Base-by-base conservation (phyloP, 2,113 vertebrate genomes). In the Arenaria interpres region DNA sequence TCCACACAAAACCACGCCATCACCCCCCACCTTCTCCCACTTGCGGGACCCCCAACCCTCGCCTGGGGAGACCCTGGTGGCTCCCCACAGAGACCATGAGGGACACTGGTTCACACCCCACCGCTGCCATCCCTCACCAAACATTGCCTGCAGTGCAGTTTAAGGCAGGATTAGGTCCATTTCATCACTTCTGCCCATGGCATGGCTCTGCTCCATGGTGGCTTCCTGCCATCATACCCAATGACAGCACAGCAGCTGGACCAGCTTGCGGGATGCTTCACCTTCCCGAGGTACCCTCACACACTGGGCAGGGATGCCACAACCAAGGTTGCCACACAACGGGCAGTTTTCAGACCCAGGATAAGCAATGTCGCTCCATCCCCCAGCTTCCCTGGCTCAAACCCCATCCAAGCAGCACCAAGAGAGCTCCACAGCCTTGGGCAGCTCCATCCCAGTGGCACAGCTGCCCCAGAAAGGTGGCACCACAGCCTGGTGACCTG, bases 51-150 rank as follows among this genome's bases (percentile, higher is more conserved):
- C 28, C n/a, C 17, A 14, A 4, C 53, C 25, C 28, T 22, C 7
- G 1, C 21, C 27, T 21, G 2, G n/a, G 21, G 45, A 50, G 20
- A 77, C 27, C 45, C 57, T 32, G 27, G 57, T 63, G n/a, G 21
- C 16, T 25, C 46, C 59, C 35, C 28, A 20, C 7, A 7, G 3
- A 10, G 56, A 37, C 20, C 1, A 2, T 2, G 1, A 48, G 6
- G n/a, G 57, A 27, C 75, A 41, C 17, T 2, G 2, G 22, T 5
- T 33, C 1, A 2, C 28, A 16, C 16, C 43, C 24, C 18, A 4
- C 10, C 13, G 0, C 39, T 8, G 1, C 54, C 9, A 1, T 5
- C 74, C n/a, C 45, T 16, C 57, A 10, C 74, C n/a, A 19, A 32
- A 32, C 3, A 16, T n/a, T 62, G 56, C n/a, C 57, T 10, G 57